Percentiles rank a stretch among this genome's conserved stretches.
Evolutionary conservation across 1,140 invertebrate species (phyloP).

Genomic region (Listronotus oregonensis): DNA sequence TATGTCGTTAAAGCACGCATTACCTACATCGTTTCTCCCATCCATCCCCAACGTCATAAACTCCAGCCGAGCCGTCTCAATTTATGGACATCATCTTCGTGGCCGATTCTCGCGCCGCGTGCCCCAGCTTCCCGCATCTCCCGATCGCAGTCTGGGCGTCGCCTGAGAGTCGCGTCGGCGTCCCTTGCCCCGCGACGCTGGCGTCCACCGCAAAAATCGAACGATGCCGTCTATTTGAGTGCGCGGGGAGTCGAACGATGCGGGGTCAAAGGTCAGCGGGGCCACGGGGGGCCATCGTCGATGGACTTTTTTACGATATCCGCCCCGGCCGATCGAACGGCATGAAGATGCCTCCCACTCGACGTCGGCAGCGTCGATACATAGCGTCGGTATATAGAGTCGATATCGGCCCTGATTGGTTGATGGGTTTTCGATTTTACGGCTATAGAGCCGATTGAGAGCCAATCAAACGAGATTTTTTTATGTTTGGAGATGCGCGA

Average conservation of each 20-base stretch:
- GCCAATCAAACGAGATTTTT: constrained; percentile 18
- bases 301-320: constrained; percentile 51
- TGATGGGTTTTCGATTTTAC: constrained; percentile 37
- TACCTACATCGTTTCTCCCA: too few species aligned
- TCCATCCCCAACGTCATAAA: too few species aligned
- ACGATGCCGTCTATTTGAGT: constrained; percentile 48
- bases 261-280: constrained; percentile 27
- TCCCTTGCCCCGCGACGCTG: constrained; percentile 34
- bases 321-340: constrained; percentile 24
- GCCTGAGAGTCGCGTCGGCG: constrained; percentile 38
- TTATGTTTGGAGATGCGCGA: not conserved
- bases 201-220: constrained; percentile 50
- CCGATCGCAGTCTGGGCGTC: constrained; percentile 44
- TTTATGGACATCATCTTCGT: constrained; percentile 7
- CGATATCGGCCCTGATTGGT: constrained; percentile 32
- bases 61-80: too few species aligned
- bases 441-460: constrained; percentile 5
- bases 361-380: constrained; percentile 22
- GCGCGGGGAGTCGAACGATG: constrained; percentile 47
- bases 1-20: too few species aligned
- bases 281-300: constrained; percentile 29
- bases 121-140: constrained; percentile 21
- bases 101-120: not conserved
- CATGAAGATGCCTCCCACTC: constrained; percentile 20
- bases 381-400: constrained; percentile 29